Conservation (phyloP, 2,888 invertebrate genomes). For the Quadriops clusia region DNA sequence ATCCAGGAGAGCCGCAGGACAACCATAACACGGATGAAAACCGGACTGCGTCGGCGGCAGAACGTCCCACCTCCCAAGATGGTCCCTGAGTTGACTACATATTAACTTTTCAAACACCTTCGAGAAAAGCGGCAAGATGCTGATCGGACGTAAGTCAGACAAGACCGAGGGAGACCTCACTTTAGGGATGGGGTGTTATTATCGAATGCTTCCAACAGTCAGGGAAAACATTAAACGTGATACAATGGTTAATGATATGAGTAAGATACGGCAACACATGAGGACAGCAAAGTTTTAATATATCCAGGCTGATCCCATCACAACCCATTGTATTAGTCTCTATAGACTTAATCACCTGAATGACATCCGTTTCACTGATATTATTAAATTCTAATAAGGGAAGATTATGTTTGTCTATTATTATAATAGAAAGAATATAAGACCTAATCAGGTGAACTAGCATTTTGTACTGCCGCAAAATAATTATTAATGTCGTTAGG, state of each 20-base stretch:
- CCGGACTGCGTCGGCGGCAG: conserved; percentile 13
- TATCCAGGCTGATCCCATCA: conserved; percentile 2
- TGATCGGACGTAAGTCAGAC: conserved; percentile 6
- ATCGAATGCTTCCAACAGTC: conserved; percentile 5
- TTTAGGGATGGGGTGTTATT: conserved; percentile 6
- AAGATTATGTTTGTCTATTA: too few species aligned
- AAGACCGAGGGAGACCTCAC: background rate
- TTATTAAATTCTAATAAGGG: conserved; percentile 5
- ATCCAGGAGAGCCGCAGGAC: conserved; percentile 3
- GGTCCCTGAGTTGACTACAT: conserved; percentile 2
- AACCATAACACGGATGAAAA: conserved; percentile 4
- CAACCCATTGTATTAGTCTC: conserved; percentile 1
- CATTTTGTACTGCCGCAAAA: too few species aligned
- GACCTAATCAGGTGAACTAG: too few species aligned
- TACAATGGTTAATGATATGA: conserved; percentile 5
- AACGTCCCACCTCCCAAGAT: too few species aligned
- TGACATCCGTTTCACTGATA: background rate
- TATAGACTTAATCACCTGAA: background rate
- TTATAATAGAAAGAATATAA: too few species aligned
- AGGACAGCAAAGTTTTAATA: conserved; percentile 5
- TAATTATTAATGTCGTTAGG: too few species aligned
- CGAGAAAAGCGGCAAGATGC: conserved; percentile 5
- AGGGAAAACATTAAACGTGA: conserved; percentile 2
- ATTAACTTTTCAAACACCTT: conserved; percentile 7
- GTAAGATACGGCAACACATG: conserved; percentile 2